Base-by-base conservation (phyloP, 2,888 invertebrate species). In the Cyclophora albipunctata region DNA sequence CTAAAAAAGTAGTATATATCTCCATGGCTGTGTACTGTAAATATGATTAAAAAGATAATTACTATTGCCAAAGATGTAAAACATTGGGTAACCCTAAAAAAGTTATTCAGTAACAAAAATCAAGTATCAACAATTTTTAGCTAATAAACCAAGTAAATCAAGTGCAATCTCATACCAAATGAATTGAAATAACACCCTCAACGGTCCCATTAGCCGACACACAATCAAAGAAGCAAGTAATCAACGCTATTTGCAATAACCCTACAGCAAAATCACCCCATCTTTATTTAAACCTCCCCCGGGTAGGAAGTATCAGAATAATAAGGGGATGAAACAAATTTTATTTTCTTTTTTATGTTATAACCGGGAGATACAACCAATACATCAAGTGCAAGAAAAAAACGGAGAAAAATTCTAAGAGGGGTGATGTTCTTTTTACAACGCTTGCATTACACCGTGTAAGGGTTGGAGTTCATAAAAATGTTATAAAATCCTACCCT, bases 401-500 rank as follows among this genome's bases (percentile, higher is more conserved):
- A 20, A 34, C 33, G 47, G 45, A 41, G 20, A 20, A 20, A 20
- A 20, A 40, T 4, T 3, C n/a, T 34, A 42, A 48, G 20, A 5
- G 43, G 49, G 52, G 37, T 48, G 33, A 35, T 37, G 37, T 37
- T 45, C 46, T 41, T n/a, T 33, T 34, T 37, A 37, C 5, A 37
- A 37, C 37, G 37, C 43, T 41, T 50, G 48, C 44, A 48, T 20
- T 34, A 5, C 34, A 7, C 37, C 45, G 44, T 48, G 47, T 7
- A 55, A 46, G 49, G 46, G 50, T 49, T 51, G 5, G 47, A 52
- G 50, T 52, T 55, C 52, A 52, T 55, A 50, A 52, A 55, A 52
- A 49, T 43, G 34, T 43, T 43, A 34, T 43, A 48, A 7, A 50
- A 51, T 42, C 48, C 37, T 5, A 37, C 20, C 20, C 7, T 45